phyloP scores from a whole-genome alignment of 2,113 vertebrate species.

The Tupaia tana region DNA sequence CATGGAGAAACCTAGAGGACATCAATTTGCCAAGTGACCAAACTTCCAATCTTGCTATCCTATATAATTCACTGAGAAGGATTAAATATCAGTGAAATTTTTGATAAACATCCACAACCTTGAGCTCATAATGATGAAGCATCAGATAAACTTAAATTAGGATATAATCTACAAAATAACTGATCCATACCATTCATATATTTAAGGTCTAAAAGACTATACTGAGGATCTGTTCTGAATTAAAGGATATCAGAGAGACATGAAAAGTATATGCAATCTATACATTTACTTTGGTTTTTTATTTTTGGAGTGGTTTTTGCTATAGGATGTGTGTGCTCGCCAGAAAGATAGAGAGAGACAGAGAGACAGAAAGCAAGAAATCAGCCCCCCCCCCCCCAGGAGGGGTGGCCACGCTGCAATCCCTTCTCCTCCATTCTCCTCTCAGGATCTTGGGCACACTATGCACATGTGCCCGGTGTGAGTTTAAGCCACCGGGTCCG shows the following conservation, averaged over 20 bases:
- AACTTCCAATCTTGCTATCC: neutral
- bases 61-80: neutral
- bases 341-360: too few relatives aligned
- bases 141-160: constrained; percentile 13
- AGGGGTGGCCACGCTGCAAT: too few relatives aligned
- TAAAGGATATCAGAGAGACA: neutral
- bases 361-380: too few relatives aligned
- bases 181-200: neutral
- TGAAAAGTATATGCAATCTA: constrained; percentile 27
- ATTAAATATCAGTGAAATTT: neutral
- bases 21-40: neutral
- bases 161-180: neutral
- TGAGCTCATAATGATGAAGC: constrained; percentile 34
- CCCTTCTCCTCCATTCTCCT: too few relatives aligned
- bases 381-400: too few relatives aligned
- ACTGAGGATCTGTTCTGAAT: constrained; percentile 9
- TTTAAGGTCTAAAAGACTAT: neutral
- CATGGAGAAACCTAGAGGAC: neutral
- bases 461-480: too few relatives aligned
- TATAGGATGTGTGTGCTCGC: too few relatives aligned
- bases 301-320: too few relatives aligned
- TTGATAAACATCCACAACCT: neutral
- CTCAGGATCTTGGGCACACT: too few relatives aligned
- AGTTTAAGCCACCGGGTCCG: too few relatives aligned
- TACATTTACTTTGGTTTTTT: neutral